phyloP scores from a whole-genome alignment of 2,797 vertebrate genomes.

The Megaceryle alcyon region DNA sequence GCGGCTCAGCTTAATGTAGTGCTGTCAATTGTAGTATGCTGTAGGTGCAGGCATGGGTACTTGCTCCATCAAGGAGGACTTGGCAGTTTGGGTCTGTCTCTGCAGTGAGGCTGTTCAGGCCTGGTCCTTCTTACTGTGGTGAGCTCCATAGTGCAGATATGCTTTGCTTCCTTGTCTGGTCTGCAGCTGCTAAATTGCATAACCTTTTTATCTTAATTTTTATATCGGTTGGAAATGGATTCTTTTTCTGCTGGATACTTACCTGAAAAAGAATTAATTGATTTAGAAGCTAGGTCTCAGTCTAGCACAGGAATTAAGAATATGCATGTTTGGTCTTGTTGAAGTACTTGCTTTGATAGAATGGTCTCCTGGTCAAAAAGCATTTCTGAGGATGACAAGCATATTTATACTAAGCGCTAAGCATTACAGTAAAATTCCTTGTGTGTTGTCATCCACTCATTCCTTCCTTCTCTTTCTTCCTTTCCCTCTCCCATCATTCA shows the following conservation, averaged over 20 bases:
- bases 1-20: neutral
- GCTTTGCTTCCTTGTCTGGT: neutral
- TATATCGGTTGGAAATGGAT: neutral
- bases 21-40: rapidly evolving
- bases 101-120: neutral
- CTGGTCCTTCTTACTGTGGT: rapidly evolving
- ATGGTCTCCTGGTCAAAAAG: neutral
- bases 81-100: neutral
- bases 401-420: neutral
- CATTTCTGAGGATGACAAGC: neutral
- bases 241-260: neutral
- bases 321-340: neutral
- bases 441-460: neutral
- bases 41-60: rapidly evolving
- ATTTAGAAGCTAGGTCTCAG: neutral
- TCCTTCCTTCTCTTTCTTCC: neutral
- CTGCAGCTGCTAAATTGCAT: neutral
- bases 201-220: neutral
- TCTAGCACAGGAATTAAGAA: conserved; percentile 32
- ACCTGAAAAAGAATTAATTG: conserved; percentile 6
- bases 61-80: neutral
- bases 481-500: neutral
- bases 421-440: neutral
- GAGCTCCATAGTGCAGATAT: neutral
- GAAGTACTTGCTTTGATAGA: neutral